phyloP scores from a whole-genome alignment of 92 coral and sea anemone genomes.

The Paragorgia papillata region DNA sequence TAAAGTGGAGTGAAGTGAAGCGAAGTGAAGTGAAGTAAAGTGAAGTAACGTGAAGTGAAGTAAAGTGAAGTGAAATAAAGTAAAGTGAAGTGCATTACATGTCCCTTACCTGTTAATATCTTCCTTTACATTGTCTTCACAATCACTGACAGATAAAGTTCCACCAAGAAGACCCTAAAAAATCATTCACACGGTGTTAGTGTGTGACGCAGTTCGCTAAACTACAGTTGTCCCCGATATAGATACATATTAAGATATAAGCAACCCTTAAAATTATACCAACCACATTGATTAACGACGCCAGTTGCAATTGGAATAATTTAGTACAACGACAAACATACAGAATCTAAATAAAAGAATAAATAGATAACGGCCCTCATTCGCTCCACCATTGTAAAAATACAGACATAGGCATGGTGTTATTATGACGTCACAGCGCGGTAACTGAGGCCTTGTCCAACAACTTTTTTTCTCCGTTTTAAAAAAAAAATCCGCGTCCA shows the following conservation, averaged over 20 bases:
- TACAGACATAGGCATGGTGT: no score
- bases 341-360: constrained; percentile 11
- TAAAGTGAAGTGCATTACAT: background rate
- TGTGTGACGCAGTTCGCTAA: no score
- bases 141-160: constrained; percentile 53
- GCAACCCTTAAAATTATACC: constrained; percentile 16
- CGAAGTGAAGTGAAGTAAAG: no score
- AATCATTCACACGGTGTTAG: constrained; percentile 7
- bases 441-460: no score
- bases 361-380: background rate
- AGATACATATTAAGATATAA: no score
- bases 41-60: no score
- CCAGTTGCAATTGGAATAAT: constrained; percentile 26
- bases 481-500: no score
- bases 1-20: no score
- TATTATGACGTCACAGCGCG: no score
- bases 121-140: constrained; percentile 57
- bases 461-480: background rate
- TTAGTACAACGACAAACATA: constrained; percentile 39
- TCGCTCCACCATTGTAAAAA: background rate
- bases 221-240: no score
- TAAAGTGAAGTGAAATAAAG: background rate
- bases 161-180: constrained; percentile 84
- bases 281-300: constrained; percentile 30
- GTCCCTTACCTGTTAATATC: constrained; percentile 79